Evolutionary conservation across 2,113 vertebrate species (phyloP), one percentile per base, ranked within the genome.

Genomic region (Phylloscopus trochilus): DNA sequence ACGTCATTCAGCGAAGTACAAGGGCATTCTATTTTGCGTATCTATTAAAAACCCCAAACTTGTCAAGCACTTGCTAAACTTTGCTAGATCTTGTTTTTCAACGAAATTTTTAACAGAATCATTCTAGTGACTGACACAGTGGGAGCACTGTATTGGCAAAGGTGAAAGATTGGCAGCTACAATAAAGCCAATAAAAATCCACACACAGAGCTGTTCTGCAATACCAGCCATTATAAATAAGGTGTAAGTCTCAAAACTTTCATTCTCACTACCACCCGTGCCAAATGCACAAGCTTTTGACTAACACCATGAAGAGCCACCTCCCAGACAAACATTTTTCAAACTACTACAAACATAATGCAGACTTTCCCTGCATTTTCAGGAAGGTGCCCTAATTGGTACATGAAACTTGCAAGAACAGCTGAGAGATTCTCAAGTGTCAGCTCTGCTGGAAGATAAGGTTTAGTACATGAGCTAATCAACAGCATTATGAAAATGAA

Each of bases 391-490:
- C 89, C 67, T 85, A 75, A 89, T 87, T 62, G 79, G 70, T 12
- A 85, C 17, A 19, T 49, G 59, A 85, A 93, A 92, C 41, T 64
- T 95, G 87, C 78, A 95, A 62, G 67, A 68, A 66, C 84, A 91
- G 67, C 67, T 90, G 70, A 87, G 46, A 75, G 78, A 86, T 74
- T 92, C 55, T 52, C 44, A 68, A 47, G 56, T 22, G 87, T 85
- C 92, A 96, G 87, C 92, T 94, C 74, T 93, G 62, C n/a, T 6
- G 11, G 68, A 76, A 73, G 82, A 88, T 83, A 95, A 94, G 41
- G 41, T 44, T 89, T 68, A 84, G 46, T 30, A 53, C 13, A 26
- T 43, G 69, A 85, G 56, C 66, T 89, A 82, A 91, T 35, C 56
- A 63, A 81, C 69, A 78, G 27, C 2, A 5, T 43, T 76, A 76